Evolutionary conservation across 1,140 invertebrate species (phyloP), one percentile per base, ranked within the genome.

Genomic region (Rhyzopertha dominica): DNA sequence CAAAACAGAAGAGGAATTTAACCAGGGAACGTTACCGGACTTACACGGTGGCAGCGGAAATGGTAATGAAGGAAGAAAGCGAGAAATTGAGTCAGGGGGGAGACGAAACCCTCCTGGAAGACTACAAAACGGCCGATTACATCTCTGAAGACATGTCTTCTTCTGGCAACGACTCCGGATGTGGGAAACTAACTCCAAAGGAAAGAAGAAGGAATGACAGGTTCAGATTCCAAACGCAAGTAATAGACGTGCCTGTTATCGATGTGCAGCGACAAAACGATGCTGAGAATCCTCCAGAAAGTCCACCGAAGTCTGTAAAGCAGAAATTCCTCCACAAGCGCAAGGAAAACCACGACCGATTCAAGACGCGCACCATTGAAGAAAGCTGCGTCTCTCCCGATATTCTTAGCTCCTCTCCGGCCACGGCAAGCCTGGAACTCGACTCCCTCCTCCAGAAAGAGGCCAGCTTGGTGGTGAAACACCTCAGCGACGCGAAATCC

Each of bases 1-100:
- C 85, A 0, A 87, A 85, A 66, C 82, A 87, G 54, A 84, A 81
- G 57, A 67, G 85, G 42, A 79, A 77, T 28, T 58, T 82, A 16
- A 74, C 78, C 1, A 84, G 85, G 59, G 84, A 88, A 52, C 74
- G 85, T 37, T 89, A 83, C 56, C 81, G 79, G 59, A 89, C 86
- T 0, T 87, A 87, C 53, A 87, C 84, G 0, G 84, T 88, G 24
- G 78, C 74, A 10, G 78, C 78, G 12, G 76, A 74, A 32, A 66
- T 69, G 48, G 67, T 70, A 13, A 65, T 68, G 38, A 59, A 63
- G 17, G 54, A 57, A 40, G 43, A 28, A 23, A 42, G 61, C 63
- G 41, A 61, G 57, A 41, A 46, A 18, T 59, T 23, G 35, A 19
- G 18, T 22, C 24, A 51, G 29, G 13, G 13, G 23, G 23, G 24